A percentile compares a stretch with the other conserved stretches of the same genome.
Evolutionary conservation across 2,797 vertebrate species (phyloP).

Genomic region (Hippoglossus hippoglossus): DNA sequence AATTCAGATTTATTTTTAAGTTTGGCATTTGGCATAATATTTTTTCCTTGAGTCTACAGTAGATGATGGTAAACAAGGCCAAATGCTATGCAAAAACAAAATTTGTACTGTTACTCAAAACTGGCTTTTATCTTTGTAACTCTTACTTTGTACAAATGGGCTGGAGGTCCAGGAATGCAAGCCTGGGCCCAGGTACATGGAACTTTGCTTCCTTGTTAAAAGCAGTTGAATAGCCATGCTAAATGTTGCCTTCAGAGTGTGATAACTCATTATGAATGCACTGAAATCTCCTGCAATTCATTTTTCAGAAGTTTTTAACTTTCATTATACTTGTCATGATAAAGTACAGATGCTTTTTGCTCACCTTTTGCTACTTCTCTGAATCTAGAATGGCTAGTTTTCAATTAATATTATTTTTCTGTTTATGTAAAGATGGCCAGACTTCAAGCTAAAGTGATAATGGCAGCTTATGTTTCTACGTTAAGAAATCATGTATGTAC

Average conservation of each 20-base stretch:
- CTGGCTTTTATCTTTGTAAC: conserved; percentile 70
- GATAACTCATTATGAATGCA: conserved; percentile 74
- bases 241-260: conserved; percentile 82
- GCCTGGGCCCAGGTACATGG: conserved; percentile 65
- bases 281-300: conserved; percentile 70
- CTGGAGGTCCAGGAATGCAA: conserved; percentile 55
- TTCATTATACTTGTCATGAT: conserved; percentile 36
- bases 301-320: conserved; percentile 55
- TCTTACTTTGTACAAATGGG: conserved; percentile 75
- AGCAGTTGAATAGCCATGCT: conserved; percentile 83
- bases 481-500: conserved; percentile 37
- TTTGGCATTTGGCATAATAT: conserved; percentile 80
- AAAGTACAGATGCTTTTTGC: not conserved
- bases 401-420: conserved; percentile 33
- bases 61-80: conserved; percentile 73
- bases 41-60: conserved; percentile 59
- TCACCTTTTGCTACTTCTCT: conserved; percentile 17
- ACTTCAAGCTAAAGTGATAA: conserved; percentile 33
- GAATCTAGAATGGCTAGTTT: conserved; percentile 11
- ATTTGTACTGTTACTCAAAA: conserved; percentile 63
- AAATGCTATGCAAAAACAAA: conserved; percentile 85
- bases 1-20: not conserved
- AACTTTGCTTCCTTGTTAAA: conserved; percentile 71
- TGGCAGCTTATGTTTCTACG: conserved; percentile 59
- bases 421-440: conserved; percentile 37